Evolutionary conservation across 2,888 invertebrate genomes (phyloP), one percentile per base, ranked within the genome.

Genomic region (Tetranychus piercei): DNA sequence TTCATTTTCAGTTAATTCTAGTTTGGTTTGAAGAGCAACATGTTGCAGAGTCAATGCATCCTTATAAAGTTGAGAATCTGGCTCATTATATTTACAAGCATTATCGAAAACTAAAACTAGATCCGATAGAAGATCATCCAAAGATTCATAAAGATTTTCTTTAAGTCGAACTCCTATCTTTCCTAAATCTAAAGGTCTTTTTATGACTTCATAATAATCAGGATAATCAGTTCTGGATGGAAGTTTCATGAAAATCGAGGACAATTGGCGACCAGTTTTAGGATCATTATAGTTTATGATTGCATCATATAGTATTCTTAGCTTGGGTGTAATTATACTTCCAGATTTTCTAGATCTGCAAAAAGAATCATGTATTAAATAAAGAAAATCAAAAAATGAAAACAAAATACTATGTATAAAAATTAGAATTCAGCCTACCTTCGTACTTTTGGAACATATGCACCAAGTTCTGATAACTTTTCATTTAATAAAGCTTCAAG

Each of bases 81-180:
- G 95, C 81, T 96, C 96, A 82, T 96, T 96, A 81, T 93, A 96
- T 81, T 92, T 94, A 85, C 94, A 95, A 1, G 96, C 95, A 82
- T 96, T 96, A 80, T 93, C 93, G 79, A 94, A 90, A 93, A 96
- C 94, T 73, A 93, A 84, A 79, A 91, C 87, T 79, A 96, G 89
- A 83, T 96, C 96, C 0, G 89, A 87, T 0, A 91, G 90, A 74
- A 96, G 83, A 78, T 94, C 94, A 78, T 94, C 94, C 43, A 95
- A 85, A 23, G 87, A 88, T 73, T 88, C 88, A 81, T 95, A 96
- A 74, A 82, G 80, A 76, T 86, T 87, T 77, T 87, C 88, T 82
- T 91, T 91, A 45, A 92, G 83, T 80, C 92, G 92, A 75, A 90
- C 90, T 0, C 91, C 89, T 76, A 99, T 94, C 81, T 89, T 89